phyloP scores from a whole-genome alignment of 2,113 vertebrate species.

The Paedocypris sp. region DNA sequence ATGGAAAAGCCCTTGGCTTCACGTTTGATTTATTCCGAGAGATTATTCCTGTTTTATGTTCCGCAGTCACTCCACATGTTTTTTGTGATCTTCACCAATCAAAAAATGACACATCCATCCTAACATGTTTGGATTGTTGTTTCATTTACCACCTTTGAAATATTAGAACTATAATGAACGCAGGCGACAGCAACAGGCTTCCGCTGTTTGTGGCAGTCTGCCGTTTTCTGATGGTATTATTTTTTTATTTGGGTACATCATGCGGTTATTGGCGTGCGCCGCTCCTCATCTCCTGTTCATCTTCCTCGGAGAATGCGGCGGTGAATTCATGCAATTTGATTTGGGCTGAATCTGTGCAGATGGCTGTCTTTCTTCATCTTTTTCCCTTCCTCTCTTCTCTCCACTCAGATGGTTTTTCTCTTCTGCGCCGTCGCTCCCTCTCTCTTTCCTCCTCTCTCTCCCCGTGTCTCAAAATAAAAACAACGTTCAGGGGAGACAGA shows the following conservation, averaged over 20 bases:
- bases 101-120: not conserved
- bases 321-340: slow-evolving; percentile 27
- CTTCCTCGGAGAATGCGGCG: slow-evolving; percentile 22
- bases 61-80: too few relatives aligned
- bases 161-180: not conserved
- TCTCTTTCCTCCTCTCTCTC: slow-evolving; percentile 12
- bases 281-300: slow-evolving; percentile 3
- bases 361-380: slow-evolving; percentile 28
- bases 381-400: slow-evolving; percentile 11
- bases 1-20: too few relatives aligned
- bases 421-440: not conserved
- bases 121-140: not conserved
- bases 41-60: not conserved
- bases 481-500: slow-evolving; percentile 32
- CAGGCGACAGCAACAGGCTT: not conserved
- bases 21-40: too few relatives aligned
- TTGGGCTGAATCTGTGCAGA: slow-evolving; percentile 25
- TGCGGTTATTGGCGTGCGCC: not conserved
- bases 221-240: not conserved
- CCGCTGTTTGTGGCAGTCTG: not conserved
- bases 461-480: slow-evolving; percentile 21
- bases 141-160: not conserved
- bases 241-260: slow-evolving; percentile 12
- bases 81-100: too few relatives aligned
- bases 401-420: slow-evolving; percentile 11